Conservation (phyloP, 2,113 vertebrate species). For the Columba livia region DNA sequence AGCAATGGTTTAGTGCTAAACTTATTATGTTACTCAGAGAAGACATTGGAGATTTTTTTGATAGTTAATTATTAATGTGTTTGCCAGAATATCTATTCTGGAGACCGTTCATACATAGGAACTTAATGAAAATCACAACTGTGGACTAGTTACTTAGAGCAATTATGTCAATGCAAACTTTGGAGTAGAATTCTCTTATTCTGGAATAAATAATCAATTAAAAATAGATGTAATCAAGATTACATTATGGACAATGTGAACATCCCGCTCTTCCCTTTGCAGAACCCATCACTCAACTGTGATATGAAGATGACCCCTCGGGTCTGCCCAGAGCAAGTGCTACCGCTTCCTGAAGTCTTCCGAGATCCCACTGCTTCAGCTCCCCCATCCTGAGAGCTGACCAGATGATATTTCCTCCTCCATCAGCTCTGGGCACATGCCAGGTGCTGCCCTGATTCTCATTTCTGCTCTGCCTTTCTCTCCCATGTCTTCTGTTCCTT, state of each 20-base stretch:
- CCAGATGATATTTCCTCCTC: not conserved
- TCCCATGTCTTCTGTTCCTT: not conserved
- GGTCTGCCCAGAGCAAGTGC: not conserved
- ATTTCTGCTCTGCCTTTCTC: not conserved
- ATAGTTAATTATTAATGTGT: not conserved
- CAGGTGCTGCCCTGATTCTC: not conserved
- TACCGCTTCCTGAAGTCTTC: not conserved
- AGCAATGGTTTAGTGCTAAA: not conserved
- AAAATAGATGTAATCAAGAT: not conserved
- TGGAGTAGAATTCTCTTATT: not conserved
- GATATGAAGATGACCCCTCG: not conserved
- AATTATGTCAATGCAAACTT: not conserved
- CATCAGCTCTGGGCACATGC: not conserved
- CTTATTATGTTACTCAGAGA: not conserved
- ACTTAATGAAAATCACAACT: not conserved
- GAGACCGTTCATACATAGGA: not conserved
- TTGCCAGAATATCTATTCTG: not conserved
- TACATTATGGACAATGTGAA: not conserved
- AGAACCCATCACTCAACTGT: not conserved
- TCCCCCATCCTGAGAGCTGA: accelerated
- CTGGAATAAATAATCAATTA: not conserved
- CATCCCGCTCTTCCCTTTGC: not conserved
- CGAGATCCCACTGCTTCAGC: not conserved
- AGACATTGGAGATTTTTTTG: not conserved
- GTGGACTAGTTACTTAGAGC: not conserved